Conservation (phyloP, 2,797 vertebrate species). For the Rallus crepitans region DNA sequence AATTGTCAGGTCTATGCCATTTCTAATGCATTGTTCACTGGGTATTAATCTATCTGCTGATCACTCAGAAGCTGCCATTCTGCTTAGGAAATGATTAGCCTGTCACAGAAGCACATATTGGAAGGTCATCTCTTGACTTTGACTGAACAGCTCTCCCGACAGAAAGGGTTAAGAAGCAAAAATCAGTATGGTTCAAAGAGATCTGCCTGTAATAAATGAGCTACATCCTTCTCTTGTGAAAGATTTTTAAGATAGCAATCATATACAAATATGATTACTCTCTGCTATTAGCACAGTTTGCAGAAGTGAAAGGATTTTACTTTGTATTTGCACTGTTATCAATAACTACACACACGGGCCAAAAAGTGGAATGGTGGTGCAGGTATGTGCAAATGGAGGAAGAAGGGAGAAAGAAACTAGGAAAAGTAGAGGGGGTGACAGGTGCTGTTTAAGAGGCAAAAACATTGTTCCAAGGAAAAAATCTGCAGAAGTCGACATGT, state of each 20-base stretch:
- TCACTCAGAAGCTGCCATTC: not conserved
- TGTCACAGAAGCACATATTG: not conserved
- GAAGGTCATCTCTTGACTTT: slow-evolving; percentile 37
- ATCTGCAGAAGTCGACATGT: slow-evolving; percentile 12
- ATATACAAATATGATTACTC: not conserved
- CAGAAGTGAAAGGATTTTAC: slow-evolving; percentile 37
- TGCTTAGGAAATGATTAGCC: not conserved
- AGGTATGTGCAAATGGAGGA: not conserved
- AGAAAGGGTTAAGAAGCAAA: slow-evolving; percentile 58
- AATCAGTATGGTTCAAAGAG: not conserved
- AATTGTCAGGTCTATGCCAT: not conserved
- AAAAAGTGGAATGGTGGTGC: not conserved
- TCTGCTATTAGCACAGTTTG: not conserved
- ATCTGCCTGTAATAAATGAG: slow-evolving; percentile 7
- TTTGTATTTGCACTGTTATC: not conserved
- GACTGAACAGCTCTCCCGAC: not conserved
- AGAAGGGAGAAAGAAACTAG: not conserved
- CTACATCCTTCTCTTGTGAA: not conserved
- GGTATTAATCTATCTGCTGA: slow-evolving; percentile 9
- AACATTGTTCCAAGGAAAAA: slow-evolving; percentile 25
- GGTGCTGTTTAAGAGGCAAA: not conserved
- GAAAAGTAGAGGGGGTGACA: not conserved
- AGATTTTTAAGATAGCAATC: slow-evolving; percentile 8
- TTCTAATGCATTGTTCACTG: slow-evolving; percentile 1
- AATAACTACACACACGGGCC: not conserved